These are phyloP conservation scores for Gerris lacustris DNA, from an alignment of 2,888 invertebrate species.

Conservation along the genomic window DNA sequence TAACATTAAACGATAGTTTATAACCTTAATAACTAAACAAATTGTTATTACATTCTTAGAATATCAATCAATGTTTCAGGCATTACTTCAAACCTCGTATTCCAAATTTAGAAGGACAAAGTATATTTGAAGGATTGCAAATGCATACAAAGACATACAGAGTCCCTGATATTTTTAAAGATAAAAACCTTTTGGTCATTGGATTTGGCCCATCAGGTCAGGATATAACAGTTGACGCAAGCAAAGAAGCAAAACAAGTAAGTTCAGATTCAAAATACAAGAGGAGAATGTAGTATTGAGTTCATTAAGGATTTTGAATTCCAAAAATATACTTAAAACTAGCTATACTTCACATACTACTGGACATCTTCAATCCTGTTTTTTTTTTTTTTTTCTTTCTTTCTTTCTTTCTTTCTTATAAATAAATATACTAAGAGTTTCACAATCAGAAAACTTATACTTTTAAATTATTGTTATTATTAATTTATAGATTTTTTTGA, in stretches of 20 bases:
- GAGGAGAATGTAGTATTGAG: background rate
- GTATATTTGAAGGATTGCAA: constrained; percentile 48
- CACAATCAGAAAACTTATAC: too few species aligned
- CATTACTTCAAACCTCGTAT: constrained; percentile 68
- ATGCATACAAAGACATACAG: constrained; percentile 81
- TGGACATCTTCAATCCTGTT: too few species aligned
- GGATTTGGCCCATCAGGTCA: constrained; percentile 82
- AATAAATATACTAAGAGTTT: too few species aligned
- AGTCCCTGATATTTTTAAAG: constrained; percentile 52
- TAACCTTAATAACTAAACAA: too few species aligned
- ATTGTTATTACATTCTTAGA: too few species aligned
- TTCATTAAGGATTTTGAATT: background rate
- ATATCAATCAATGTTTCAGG: constrained; percentile 29
- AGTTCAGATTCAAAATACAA: constrained; percentile 30
- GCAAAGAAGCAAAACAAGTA: constrained; percentile 37
- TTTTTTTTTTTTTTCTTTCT: too few species aligned
- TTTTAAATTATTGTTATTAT: too few species aligned
- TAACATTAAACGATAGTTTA: too few species aligned
- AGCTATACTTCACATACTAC: too few species aligned
- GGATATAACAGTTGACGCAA: constrained; percentile 61
- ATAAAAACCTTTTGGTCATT: constrained; percentile 58
- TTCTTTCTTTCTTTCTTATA: too few species aligned
- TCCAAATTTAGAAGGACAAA: constrained; percentile 55
- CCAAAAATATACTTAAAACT: too few species aligned
- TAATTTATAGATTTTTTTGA: constrained; percentile 27